A percentile compares a stretch with the other conserved stretches of the same genome.
Evolutionary conservation across 2,888 invertebrate species (phyloP).

Genomic region (Eutolmus rufibarbis): DNA sequence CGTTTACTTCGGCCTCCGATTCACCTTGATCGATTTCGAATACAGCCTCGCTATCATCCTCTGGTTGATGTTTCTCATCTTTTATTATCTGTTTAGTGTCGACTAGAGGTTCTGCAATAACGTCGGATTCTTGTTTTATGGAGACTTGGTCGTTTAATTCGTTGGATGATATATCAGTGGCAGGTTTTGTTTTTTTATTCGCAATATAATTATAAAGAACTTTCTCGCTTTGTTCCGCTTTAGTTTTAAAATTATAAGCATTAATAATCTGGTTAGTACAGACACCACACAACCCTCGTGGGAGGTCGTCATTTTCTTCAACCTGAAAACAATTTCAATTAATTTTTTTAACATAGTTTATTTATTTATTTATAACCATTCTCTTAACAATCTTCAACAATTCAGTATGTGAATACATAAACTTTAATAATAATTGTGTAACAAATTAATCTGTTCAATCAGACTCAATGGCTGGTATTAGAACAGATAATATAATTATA

Average conservation of each 20-base stretch:
- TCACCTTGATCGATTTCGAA: neutral
- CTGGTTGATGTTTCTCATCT: neutral
- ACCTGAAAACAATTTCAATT: slow-evolving; percentile 27
- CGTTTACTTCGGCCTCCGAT: neutral
- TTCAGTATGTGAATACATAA: too few relatives aligned
- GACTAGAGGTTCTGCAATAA: neutral
- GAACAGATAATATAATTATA: too few relatives aligned
- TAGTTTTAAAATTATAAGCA: slow-evolving; percentile 44
- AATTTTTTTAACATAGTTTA: neutral
- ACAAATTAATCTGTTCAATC: too few relatives aligned
- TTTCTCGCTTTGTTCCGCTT: slow-evolving; percentile 46
- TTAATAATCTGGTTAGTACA: slow-evolving; percentile 43
- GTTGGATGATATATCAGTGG: neutral
- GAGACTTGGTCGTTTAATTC: neutral
- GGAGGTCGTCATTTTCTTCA: slow-evolving; percentile 45
- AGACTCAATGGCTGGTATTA: too few relatives aligned
- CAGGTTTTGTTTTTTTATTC: neutral
- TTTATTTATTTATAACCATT: too few relatives aligned
- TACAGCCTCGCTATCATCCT: neutral
- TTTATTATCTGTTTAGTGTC: neutral
- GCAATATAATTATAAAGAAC: neutral
- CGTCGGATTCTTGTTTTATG: neutral
- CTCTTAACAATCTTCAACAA: too few relatives aligned
- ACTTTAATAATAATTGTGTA: too few relatives aligned
- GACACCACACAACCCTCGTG: slow-evolving; percentile 44